Conservation (phyloP, 92 coral and sea anemone species). For the Porites rus region DNA sequence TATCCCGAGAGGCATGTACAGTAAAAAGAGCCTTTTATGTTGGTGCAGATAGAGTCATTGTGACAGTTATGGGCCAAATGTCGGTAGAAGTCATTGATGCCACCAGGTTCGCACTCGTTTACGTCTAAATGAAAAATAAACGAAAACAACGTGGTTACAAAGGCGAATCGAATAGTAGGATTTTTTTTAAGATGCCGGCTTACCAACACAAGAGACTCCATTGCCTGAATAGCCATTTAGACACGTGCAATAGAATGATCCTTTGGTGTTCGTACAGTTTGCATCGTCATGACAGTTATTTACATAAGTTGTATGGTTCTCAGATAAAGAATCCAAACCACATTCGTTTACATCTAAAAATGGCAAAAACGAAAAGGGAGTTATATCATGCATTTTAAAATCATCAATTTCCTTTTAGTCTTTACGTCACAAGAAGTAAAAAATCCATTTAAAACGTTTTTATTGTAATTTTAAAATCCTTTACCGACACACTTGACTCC, state of each 20-base stretch:
- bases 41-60: conserved; percentile 55
- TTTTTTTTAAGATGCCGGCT: conserved; percentile 6
- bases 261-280: conserved; percentile 85
- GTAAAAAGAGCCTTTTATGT: conserved; percentile 58
- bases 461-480: not conserved
- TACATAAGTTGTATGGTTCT: conserved; percentile 63
- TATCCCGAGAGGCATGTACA: conserved; percentile 65
- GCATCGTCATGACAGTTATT: conserved; percentile 82
- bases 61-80: conserved; percentile 57
- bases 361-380: not conserved
- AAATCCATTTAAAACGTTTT: too few species aligned
- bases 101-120: conserved; percentile 56
- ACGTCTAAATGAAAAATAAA: conserved; percentile 26
- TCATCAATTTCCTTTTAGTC: too few species aligned
- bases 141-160: not conserved
- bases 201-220: conserved; percentile 77
- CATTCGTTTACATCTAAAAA: conserved; percentile 67
- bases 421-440: too few species aligned
- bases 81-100: conserved; percentile 32
- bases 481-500: conserved; percentile 73
- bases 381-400: too few species aligned
- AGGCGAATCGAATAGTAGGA: not conserved
- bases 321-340: conserved; percentile 35
- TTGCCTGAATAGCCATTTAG: conserved; percentile 74
- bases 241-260: conserved; percentile 80